Evolutionary conservation across 2,888 invertebrate genomes (phyloP).

Genomic region (Crioceris asparagi): DNA sequence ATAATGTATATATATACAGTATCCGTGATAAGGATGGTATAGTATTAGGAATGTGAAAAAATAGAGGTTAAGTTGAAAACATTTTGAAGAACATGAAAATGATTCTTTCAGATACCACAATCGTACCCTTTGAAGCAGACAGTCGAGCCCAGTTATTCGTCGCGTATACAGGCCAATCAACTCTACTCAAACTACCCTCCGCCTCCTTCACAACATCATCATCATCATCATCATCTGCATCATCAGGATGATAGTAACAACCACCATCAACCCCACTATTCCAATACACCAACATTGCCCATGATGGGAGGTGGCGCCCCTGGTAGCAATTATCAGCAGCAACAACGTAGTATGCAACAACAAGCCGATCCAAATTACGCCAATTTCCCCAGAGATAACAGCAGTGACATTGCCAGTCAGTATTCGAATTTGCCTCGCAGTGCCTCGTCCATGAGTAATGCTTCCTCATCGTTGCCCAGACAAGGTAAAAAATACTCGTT

Average conservation of each 20-base stretch:
- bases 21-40: no score
- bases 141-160: constrained; percentile 64
- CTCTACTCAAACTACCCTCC: constrained; percentile 35
- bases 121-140: constrained; percentile 60
- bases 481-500: constrained; percentile 12
- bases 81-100: no score
- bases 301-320: no score
- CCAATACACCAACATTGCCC: constrained; percentile 26
- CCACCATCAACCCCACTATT: constrained; percentile 31
- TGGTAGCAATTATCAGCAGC: background rate
- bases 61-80: no score
- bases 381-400: constrained; percentile 22
- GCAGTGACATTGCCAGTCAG: constrained; percentile 14
- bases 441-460: constrained; percentile 20
- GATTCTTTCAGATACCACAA: constrained; percentile 54
- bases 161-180: constrained; percentile 47
- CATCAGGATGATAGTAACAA: no score
- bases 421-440: constrained; percentile 23
- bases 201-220: no score
- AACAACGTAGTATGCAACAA: constrained; percentile 14
- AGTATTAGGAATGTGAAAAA: no score
- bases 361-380: constrained; percentile 27
- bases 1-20: no score
- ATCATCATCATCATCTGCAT: no score
- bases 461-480: constrained; percentile 16